Conservation (phyloP, 2,797 vertebrate genomes). For the Arremon aurantiirostris region DNA sequence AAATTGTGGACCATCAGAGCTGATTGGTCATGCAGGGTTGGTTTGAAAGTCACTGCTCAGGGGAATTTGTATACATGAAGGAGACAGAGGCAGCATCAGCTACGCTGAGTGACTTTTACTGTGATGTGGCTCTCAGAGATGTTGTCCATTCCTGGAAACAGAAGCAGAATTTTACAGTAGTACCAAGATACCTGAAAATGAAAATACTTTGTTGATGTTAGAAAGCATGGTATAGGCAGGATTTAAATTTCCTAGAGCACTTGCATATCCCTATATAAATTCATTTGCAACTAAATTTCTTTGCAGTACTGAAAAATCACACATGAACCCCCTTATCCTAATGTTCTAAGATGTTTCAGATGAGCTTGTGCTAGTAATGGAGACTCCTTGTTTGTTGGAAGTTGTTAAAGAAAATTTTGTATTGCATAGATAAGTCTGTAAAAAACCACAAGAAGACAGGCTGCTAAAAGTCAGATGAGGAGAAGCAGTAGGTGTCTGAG, state of each 20-base stretch:
- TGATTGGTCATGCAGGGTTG: neutral
- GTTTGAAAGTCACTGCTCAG: neutral
- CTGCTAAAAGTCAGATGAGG: constrained; percentile 1
- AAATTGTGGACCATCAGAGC: neutral
- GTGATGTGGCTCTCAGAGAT: neutral
- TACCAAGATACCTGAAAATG: neutral
- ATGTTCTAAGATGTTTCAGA: neutral
- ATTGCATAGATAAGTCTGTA: neutral
- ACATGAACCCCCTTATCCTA: neutral
- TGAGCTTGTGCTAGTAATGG: neutral
- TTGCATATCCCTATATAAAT: neutral
- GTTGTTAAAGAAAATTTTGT: neutral
- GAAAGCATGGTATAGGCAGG: neutral
- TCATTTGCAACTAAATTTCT: neutral
- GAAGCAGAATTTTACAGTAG: neutral
- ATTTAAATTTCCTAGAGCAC: neutral
- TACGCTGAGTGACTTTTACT: neutral
- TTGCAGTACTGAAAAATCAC: neutral
- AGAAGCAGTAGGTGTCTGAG: constrained; percentile 31
- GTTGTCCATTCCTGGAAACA: neutral
- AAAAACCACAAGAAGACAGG: neutral
- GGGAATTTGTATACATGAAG: neutral
- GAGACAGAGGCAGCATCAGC: neutral
- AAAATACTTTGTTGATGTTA: neutral
- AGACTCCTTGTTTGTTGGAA: neutral